A percentile compares a stretch with the other conserved stretches of the same genome.
Evolutionary conservation across 2,888 invertebrate species (phyloP).

Genomic region (Tinea semifulvella): DNA sequence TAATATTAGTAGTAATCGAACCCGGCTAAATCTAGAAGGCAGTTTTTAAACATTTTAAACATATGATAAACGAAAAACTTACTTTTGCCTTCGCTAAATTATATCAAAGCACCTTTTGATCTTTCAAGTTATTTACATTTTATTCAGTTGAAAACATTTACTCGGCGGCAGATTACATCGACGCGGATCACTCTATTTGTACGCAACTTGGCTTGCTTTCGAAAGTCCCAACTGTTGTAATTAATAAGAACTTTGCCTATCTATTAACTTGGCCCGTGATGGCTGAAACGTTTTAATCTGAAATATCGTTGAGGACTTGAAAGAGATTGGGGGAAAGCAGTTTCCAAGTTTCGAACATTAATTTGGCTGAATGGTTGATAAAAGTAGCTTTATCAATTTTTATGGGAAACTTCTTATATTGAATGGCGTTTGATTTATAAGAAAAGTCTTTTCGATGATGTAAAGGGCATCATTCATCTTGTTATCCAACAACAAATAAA

Average conservation of each 20-base stretch:
- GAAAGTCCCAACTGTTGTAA: conserved; percentile 24
- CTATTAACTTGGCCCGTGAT: conserved; percentile 27
- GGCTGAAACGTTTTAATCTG: conserved; percentile 28
- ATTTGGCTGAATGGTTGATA: conserved; percentile 22
- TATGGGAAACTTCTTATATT: conserved; percentile 6
- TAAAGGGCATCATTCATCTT: no score
- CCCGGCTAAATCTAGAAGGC: no score
- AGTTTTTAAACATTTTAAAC: neutral
- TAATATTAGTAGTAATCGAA: no score
- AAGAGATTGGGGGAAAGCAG: conserved; percentile 25
- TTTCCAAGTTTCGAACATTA: conserved; percentile 27
- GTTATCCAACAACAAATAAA: no score
- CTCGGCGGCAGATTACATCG: conserved; percentile 11
- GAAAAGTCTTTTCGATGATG: conserved; percentile 7
- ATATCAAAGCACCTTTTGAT: conserved; percentile 12
- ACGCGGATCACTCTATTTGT: conserved; percentile 21
- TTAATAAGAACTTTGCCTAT: conserved; percentile 31
- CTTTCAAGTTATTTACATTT: conserved; percentile 12
- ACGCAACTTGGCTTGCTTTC: conserved; percentile 19
- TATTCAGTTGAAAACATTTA: conserved; percentile 13
- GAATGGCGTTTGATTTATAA: conserved; percentile 10
- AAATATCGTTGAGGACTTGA: conserved; percentile 25
- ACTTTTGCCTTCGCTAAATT: conserved; percentile 10
- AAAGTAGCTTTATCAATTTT: conserved; percentile 13
- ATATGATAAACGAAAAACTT: conserved; percentile 7